Evolutionary conservation across 2,113 vertebrate genomes (phyloP).

Genomic region (Eretmochelys imbricata): DNA sequence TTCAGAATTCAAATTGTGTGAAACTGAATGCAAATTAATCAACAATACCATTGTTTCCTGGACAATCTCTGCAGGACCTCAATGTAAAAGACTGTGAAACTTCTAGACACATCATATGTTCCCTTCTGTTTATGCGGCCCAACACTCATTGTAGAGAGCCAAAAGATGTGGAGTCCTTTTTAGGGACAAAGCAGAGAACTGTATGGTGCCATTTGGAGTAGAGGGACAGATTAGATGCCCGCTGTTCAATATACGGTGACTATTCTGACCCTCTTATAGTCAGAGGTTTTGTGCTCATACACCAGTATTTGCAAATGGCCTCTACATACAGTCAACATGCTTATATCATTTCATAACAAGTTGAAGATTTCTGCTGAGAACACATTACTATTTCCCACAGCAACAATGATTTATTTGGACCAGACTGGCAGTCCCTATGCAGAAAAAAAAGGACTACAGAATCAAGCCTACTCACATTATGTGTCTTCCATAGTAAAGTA

Average conservation of each 20-base stretch:
- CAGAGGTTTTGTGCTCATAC: neutral
- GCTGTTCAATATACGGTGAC: neutral
- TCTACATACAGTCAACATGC: neutral
- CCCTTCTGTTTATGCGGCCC: neutral
- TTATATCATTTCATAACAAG: neutral
- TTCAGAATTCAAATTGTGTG: neutral
- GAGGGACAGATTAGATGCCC: neutral
- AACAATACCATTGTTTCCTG: neutral
- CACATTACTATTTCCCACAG: neutral
- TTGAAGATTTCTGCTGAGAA: neutral
- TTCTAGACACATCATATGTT: neutral
- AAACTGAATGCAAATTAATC: neutral
- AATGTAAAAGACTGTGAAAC: neutral
- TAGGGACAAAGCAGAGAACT: conserved; percentile 36
- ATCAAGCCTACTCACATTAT: neutral
- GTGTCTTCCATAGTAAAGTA: neutral
- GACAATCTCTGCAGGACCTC: neutral
- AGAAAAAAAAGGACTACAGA: neutral
- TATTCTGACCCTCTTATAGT: neutral
- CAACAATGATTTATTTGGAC: neutral
- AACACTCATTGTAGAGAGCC: conserved; percentile 2
- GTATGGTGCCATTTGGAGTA: conserved; percentile 9
- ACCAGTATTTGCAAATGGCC: neutral
- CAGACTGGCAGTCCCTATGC: neutral
- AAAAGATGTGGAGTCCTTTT: neutral